Evolutionary conservation across 1,140 invertebrate genomes (phyloP), one percentile per base, ranked within the genome.

Genomic region (Aphaenogaster floridana): DNA sequence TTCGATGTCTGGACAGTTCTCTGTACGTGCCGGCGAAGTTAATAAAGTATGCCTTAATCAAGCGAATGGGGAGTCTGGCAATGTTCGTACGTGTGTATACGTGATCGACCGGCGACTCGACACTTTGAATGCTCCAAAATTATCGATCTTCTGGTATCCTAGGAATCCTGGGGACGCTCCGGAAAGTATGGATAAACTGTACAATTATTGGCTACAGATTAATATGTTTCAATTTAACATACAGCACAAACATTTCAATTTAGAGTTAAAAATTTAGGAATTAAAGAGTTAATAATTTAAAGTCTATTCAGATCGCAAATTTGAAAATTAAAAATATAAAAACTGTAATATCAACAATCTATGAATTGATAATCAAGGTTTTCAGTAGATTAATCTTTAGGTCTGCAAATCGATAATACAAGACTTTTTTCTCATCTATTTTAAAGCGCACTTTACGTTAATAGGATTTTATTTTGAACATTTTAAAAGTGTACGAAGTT

Each of bases 1-100:
- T 84, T 39, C 80, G 69, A n/a, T 50, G 71, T 74, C 52, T 48
- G 68, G 42, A 61, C 42, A 39, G 42, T 13, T 74, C 52, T 83
- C 15, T 34, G 79, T 45, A 48, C 69, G 80, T 61, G 45, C 42
- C n/a, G 48, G 74, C 34, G 17, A 66, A 86, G 83, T 92, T 88
- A 90, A 92, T 92, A 90, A 92, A 89, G 34, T 71, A 74, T 57
- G 90, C 50, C 52, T 87, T 90, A 92, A 92, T 93, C 91, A 93
- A 91, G 54, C 36, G 87, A 77, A 91, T 78, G 66, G 66, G 9
- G 36, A 63, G 34, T 39, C 28, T 78, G 52, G 28, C 66, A 42
- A 45, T 4, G 59, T 42, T n/a, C 54, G 36, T 5, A 15, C 17
- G 52, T 17, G 17, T 34, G 66, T 68, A 68, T 21, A 45, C 39